A percentile compares a stretch with the other conserved stretches of the same genome.
phyloP scores from a whole-genome alignment of 2,888 invertebrate species.

The Temnothorax rugatulus region DNA sequence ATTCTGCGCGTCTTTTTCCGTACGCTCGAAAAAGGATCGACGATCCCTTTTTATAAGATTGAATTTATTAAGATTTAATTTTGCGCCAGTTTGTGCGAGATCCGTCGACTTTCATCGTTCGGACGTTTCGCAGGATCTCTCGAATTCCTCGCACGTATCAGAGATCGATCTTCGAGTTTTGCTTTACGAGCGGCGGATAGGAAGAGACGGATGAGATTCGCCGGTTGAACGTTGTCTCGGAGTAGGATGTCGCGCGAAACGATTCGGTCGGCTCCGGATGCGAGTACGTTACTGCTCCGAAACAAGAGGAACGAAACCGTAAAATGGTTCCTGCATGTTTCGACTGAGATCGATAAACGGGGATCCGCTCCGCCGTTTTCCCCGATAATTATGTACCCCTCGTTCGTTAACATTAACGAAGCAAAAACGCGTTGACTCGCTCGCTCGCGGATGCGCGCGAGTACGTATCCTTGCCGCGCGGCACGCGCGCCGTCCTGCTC shows the following conservation, averaged over 20 bases:
- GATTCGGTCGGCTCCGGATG: not conserved
- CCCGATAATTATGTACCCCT: conserved; percentile 57
- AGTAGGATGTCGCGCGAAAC: not conserved
- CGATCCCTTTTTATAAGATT: not conserved
- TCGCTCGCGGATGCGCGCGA: conserved; percentile 33
- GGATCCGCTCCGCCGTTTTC: conserved; percentile 49
- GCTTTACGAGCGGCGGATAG: not conserved
- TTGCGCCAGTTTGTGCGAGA: not conserved
- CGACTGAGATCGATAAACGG: conserved; percentile 53
- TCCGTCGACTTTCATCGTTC: not conserved
- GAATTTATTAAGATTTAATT: not conserved
- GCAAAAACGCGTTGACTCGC: conserved; percentile 47
- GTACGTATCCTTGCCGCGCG: conserved; percentile 46
- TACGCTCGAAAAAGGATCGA: no score
- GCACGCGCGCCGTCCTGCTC: conserved; percentile 70
- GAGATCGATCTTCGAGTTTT: not conserved
- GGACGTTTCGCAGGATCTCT: not conserved
- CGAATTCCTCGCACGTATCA: not conserved
- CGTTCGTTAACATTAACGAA: conserved; percentile 62
- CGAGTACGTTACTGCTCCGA: not conserved
- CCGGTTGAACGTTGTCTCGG: not conserved
- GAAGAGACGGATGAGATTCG: not conserved
- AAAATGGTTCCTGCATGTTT: conserved; percentile 49
- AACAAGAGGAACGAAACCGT: not conserved
- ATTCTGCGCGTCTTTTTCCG: not conserved